These are phyloP conservation scores for crab-eating macaque (Macaca fascicularis) DNA, from an alignment of 2,113 vertebrate genomes.

Conservation along the genomic window DNA sequence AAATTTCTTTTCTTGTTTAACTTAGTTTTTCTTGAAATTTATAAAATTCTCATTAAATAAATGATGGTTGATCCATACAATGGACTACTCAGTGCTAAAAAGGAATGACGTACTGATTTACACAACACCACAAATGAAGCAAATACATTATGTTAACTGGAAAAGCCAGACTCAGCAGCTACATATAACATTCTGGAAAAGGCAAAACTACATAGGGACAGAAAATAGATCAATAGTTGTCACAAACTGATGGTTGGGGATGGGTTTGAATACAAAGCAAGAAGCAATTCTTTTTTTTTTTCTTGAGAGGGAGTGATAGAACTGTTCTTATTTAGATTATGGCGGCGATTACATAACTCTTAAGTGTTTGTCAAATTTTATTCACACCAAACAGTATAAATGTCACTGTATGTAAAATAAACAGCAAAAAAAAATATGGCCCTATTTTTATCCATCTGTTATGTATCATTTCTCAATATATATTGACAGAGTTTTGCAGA, in stretches of 20 bases:
- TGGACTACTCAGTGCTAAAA: neutral
- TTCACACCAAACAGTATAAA: neutral
- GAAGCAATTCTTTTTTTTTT: neutral
- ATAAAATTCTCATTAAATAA: neutral
- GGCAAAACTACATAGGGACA: neutral
- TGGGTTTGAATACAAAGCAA: neutral
- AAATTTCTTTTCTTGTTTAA: neutral
- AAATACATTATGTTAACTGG: neutral
- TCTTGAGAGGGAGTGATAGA: neutral
- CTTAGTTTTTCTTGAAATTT: constrained; percentile 38
- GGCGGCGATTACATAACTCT: neutral
- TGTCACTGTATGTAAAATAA: neutral
- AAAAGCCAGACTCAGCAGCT: constrained; percentile 8
- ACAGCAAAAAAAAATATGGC: neutral
- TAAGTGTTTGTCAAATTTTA: constrained; percentile 2
- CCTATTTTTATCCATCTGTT: neutral
- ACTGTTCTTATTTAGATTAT: neutral
- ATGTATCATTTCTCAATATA: constrained; percentile 18
- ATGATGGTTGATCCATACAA: neutral
- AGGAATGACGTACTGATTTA: neutral
- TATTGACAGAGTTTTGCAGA: neutral
- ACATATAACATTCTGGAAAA: constrained; percentile 3
- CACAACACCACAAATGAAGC: neutral
- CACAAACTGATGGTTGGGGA: neutral
- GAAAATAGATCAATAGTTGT: neutral